Base-by-base conservation (phyloP, 2,797 vertebrate genomes). In the Xiphorhynchus erythropygius region DNA sequence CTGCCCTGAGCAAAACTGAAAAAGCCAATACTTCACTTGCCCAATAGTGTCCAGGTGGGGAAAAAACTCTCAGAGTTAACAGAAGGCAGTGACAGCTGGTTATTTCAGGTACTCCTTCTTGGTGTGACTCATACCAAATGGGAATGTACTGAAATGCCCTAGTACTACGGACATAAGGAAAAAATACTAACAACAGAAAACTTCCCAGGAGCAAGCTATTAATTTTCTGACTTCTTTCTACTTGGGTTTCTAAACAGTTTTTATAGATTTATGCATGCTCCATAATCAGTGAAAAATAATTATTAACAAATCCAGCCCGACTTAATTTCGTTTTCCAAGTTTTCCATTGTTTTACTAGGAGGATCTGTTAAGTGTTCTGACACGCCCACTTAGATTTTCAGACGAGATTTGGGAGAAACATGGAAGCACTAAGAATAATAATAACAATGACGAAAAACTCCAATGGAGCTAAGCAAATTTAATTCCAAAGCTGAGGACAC, bases 391-490 rank as follows among this genome's bases (percentile, higher is more conserved):
- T 86, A 73, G 19, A 55, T 85, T 79, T 91, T 71, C 55, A 87
- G 53, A 84, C 4, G 4, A 12, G 7, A 86, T 74, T 60, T 90
- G 70, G 52, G 28, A 95, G 86, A 92, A 95, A 89, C 24, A 60
- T 24, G 24, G 28, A 37, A 82, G 28, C n/a, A 91, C 85, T 74
- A 89, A 86, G 42, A 92, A 74, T n/a, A 84, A 74, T 57, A 57
- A 80, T 18, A 53, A 53, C 3, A 4, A 87, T 17, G 28, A 52
- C 3, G 4, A 87, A 94, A 89, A 93, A 65, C 27, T 86, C 33
- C 32, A 94, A 93, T 76, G 68, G 63, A 95, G 49, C 68, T 89
- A 93, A 92, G 55, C 33, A 93, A 85, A 94, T 94, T 93, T 73
- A 84, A 95, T 91, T 95, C 78, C 87, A 86, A 94, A 94, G 53